Evolutionary conservation across 2,113 vertebrate species (phyloP).

Genomic region (Neolamprologus hecqui): DNA sequence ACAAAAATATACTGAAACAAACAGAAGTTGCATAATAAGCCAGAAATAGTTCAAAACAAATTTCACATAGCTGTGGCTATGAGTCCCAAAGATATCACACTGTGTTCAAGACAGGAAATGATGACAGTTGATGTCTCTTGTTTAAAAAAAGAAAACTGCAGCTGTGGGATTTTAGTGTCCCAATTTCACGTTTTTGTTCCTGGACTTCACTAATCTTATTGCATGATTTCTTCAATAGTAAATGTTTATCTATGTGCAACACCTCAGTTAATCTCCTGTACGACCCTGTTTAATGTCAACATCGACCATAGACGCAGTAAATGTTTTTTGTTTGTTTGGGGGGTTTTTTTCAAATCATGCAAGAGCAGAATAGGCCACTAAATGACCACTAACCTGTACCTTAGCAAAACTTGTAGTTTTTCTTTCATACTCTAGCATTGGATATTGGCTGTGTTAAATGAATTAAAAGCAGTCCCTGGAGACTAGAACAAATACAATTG

Average conservation of each 20-base stretch:
- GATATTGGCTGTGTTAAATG: not conserved
- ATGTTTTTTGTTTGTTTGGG: not conserved
- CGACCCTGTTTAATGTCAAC: not conserved
- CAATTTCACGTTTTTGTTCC: not conserved
- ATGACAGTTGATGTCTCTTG: not conserved
- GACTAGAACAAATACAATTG: not conserved
- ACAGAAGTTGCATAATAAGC: not conserved
- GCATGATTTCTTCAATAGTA: not conserved
- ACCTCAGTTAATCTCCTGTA: not conserved
- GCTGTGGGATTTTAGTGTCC: not conserved
- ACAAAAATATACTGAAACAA: not conserved
- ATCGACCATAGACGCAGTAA: not conserved
- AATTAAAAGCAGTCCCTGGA: not conserved
- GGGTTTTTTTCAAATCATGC: accelerated
- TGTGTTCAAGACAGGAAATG: not conserved
- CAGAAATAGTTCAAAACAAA: not conserved
- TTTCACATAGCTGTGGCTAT: not conserved
- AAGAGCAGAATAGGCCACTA: not conserved
- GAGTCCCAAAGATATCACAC: not conserved
- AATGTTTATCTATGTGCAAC: not conserved
- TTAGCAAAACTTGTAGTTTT: not conserved
- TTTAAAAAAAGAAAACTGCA: not conserved
- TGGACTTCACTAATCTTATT: not conserved
- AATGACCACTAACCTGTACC: not conserved
- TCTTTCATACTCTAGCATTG: not conserved